These are phyloP conservation scores for Drosophila sp. DNA, from an alignment of 1,140 invertebrate species.

Conservation along the genomic window DNA sequence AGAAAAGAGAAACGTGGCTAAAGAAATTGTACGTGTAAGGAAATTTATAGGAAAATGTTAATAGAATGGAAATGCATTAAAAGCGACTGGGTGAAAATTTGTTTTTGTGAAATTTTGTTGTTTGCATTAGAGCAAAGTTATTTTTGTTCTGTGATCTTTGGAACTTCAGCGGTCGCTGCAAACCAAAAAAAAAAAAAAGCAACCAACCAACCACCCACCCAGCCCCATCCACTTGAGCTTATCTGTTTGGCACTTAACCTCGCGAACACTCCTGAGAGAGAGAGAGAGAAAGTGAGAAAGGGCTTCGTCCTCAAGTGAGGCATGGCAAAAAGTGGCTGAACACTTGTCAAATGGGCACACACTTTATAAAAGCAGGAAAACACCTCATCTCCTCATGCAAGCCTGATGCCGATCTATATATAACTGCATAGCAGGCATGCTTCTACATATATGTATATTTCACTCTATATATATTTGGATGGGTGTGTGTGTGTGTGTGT, in stretches of 20 bases:
- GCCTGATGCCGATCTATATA: slow-evolving; percentile 65
- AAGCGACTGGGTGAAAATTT: background rate
- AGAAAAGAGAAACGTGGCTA: slow-evolving; percentile 18
- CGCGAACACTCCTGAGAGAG: background rate
- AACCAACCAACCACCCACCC: slow-evolving; percentile 51
- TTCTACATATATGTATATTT: background rate
- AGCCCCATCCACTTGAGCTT: slow-evolving; percentile 10
- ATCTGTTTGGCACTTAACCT: background rate
- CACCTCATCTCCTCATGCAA: slow-evolving; percentile 49
- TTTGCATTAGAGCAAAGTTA: slow-evolving; percentile 60
- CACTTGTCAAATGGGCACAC: slow-evolving; percentile 68
- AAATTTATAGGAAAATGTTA: slow-evolving; percentile 17
- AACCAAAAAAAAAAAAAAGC: background rate
- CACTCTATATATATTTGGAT: background rate
- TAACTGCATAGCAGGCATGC: slow-evolving; percentile 69
- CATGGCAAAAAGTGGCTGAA: slow-evolving; percentile 58
- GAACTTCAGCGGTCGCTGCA: slow-evolving; percentile 27
- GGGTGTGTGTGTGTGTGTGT: slow-evolving; percentile 17
- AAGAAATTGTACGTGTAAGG: slow-evolving; percentile 8
- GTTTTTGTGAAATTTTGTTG: slow-evolving; percentile 13
- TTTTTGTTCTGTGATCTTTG: slow-evolving; percentile 46
- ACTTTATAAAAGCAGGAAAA: slow-evolving; percentile 62
- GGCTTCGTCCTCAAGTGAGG: slow-evolving; percentile 18
- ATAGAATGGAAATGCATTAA: slow-evolving; percentile 53
- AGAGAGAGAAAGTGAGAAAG: background rate